Evolutionary conservation across 1,140 invertebrate genomes (phyloP).

Genomic region (Lutraria rhynchaena): DNA sequence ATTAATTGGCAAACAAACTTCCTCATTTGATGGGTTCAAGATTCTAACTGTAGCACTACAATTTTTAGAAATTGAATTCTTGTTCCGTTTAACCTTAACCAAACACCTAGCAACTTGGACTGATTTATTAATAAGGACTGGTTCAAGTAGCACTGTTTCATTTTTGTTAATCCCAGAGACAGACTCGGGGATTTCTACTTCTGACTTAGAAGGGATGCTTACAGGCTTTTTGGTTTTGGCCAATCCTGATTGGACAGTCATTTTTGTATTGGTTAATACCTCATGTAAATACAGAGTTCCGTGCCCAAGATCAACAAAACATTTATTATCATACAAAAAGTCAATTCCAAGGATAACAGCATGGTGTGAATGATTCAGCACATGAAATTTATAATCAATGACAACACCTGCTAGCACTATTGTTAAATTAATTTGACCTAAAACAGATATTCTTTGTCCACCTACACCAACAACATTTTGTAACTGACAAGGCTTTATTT

Average conservation of each 20-base stretch:
- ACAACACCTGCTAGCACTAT: too few species aligned
- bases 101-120: too few species aligned
- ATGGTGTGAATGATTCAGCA: too few species aligned
- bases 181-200: slow-evolving; percentile 36
- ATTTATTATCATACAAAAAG: too few species aligned
- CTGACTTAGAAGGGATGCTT: neutral
- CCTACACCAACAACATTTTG: too few species aligned
- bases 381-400: too few species aligned
- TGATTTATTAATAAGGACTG: too few species aligned
- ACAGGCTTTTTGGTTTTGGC: slow-evolving; percentile 41
- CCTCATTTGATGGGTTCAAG: slow-evolving; percentile 29
- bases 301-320: too few species aligned
- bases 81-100: slow-evolving; percentile 1
- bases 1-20: slow-evolving; percentile 25
- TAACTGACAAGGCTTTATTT: neutral
- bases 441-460: too few species aligned
- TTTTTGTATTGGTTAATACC: neutral
- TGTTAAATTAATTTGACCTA: too few species aligned
- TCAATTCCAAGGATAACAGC: slow-evolving; percentile 50
- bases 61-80: neutral
- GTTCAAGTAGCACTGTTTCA: slow-evolving; percentile 35
- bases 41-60: slow-evolving; percentile 10
- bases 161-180: neutral
- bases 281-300: slow-evolving; percentile 4
- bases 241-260: neutral